Evolutionary conservation across 64 coral and sea anemone species (phyloP), one percentile per base, ranked within the genome.

Genomic region (Astreopora myriophthalma): DNA sequence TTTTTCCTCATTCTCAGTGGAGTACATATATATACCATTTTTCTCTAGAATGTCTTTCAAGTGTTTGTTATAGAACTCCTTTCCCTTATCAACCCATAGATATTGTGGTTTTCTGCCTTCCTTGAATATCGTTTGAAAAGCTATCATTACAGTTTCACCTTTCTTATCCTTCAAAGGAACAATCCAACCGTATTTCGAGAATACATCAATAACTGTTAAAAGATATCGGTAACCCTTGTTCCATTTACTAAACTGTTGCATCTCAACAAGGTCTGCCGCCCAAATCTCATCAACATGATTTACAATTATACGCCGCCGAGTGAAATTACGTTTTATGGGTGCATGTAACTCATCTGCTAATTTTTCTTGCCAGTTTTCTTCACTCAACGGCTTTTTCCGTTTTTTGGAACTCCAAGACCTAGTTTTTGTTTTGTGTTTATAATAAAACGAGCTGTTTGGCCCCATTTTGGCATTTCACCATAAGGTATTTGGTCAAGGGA

Each of bases 1-100:
- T n/a, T 92, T 92, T 10, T 70, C 78, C 29, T 92, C 79, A 73
- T 92, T 92, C 30, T 92, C 76, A 36, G 88, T 79, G 10, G 87
- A 60, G 9, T 75, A 49, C 3, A 78, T 27, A 16, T 0, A 8
- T 67, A 79, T 48, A 1, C 66, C 27, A 37, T 83, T 34, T 1
- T 83, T 57, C 1, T 84, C 75, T 8, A 83, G 31, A 1, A 91
- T 8, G 0, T 83, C 75, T 36, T 84, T 82, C 27, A 84, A 0
- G 10, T 52, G 39, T 83, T 75, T 90, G 31, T 90, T 80, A 6
- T 64, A 39, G 20, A 65, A 90, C 0, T 90, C 73, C 32, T 76
- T 91, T 33, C 89, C 89, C 9, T 91, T 91, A 32, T 91, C 89
- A 35, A 30, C n/a, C 34, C 57, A 91, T 10, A 91, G 12, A 27